Percentiles rank a stretch among this genome's conserved stretches.
These are phyloP conservation scores for Cryptocheilus praepositus DNA, from an alignment of 2,888 invertebrate genomes.

Conservation along the genomic window DNA sequence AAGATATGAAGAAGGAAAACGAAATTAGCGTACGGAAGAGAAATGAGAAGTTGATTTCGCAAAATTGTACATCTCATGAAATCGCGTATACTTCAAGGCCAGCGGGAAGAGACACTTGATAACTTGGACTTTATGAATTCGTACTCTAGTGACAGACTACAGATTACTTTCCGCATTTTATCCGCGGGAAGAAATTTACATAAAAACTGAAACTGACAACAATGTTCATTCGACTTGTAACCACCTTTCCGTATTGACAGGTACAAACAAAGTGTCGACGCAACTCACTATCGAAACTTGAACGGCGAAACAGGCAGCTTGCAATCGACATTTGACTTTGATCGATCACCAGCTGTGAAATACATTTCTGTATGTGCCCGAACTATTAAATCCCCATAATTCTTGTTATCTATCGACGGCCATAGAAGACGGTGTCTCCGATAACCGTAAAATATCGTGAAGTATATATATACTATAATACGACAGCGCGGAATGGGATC, in stretches of 20 bases:
- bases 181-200: conserved; percentile 23
- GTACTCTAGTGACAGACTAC: conserved; percentile 22
- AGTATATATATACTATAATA: too few relatives aligned
- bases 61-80: background rate
- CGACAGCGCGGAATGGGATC: too few relatives aligned
- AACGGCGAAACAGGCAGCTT: conserved; percentile 42
- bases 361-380: conserved; percentile 5
- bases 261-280: conserved; percentile 52
- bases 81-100: background rate
- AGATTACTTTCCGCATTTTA: conserved; percentile 30
- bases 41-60: too few relatives aligned
- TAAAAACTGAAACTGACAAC: conserved; percentile 30
- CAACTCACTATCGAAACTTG: conserved; percentile 35
- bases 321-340: conserved; percentile 59
- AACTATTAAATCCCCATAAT: conserved; percentile 50
- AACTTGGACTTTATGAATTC: background rate
- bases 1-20: too few relatives aligned
- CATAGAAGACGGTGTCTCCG: conserved; percentile 21
- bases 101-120: too few relatives aligned
- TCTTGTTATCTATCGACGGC: conserved; percentile 11
- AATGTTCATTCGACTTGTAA: conserved; percentile 37
- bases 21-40: too few relatives aligned
- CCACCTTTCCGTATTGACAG: conserved; percentile 47
- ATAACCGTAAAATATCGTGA: background rate
- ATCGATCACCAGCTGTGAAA: conserved; percentile 48